phyloP scores from a whole-genome alignment of 2,797 vertebrate genomes.

The Pseudomugil tenellus region DNA sequence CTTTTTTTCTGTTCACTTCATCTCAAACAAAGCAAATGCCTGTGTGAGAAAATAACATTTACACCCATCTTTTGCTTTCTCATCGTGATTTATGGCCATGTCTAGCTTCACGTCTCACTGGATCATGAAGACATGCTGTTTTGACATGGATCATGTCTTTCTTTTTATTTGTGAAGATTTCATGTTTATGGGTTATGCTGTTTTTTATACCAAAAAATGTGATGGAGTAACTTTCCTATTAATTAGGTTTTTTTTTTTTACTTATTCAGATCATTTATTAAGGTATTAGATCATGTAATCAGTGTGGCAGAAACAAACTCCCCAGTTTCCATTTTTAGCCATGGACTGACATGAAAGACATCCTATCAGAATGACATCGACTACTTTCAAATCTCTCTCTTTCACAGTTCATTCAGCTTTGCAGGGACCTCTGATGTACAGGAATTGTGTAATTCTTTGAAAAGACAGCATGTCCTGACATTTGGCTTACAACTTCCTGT shows the following conservation, averaged over 20 bases:
- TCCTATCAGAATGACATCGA: constrained; percentile 11
- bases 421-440: constrained; percentile 3
- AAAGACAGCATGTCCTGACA: constrained; percentile 51
- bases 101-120: not conserved
- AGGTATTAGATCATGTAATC: not conserved
- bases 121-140: too few species aligned
- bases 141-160: too few species aligned
- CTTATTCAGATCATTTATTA: not conserved
- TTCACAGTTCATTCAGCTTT: not conserved
- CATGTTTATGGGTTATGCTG: not conserved
- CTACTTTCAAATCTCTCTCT: not conserved
- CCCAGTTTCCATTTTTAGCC: constrained; percentile 30
- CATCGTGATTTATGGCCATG: not conserved
- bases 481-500: constrained; percentile 69
- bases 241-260: too few species aligned
- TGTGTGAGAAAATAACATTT: not conserved
- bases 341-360: constrained; percentile 10
- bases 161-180: not conserved
- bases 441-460: constrained; percentile 15
- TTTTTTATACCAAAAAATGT: too few species aligned
- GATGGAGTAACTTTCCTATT: too few species aligned
- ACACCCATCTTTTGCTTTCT: not conserved
- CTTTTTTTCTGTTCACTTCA: not conserved
- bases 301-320: not conserved
- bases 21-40: not conserved